Conservation (phyloP, 1,140 invertebrate species). For the Macrobrachium nipponense region DNA sequence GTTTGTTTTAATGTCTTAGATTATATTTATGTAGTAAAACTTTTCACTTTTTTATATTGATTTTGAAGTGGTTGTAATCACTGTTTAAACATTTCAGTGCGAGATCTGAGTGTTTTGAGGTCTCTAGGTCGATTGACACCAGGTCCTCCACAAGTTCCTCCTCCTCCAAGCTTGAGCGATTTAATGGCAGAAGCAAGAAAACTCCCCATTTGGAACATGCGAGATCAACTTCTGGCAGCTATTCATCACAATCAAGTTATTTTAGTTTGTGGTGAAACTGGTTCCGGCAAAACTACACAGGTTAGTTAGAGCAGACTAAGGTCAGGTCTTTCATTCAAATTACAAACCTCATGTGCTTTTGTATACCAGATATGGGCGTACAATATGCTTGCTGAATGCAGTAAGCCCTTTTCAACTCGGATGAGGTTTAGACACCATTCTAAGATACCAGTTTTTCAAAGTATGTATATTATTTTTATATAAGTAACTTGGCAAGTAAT, state of each 20-base stretch:
- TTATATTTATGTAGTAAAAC: no score
- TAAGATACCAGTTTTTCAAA: no score
- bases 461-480: no score
- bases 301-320: slow-evolving; percentile 64
- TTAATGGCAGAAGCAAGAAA: slow-evolving; percentile 73
- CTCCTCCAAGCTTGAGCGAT: slow-evolving; percentile 69
- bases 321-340: no score
- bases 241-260: slow-evolving; percentile 73
- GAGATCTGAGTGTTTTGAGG: slow-evolving; percentile 69
- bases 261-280: slow-evolving; percentile 81
- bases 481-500: no score
- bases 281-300: slow-evolving; percentile 93
- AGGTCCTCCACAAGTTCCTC: slow-evolving; percentile 76
- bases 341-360: no score
- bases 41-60: not conserved
- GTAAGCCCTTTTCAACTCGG: no score
- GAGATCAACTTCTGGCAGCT: slow-evolving; percentile 71
- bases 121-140: slow-evolving; percentile 76
- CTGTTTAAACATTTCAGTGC: slow-evolving; percentile 67
- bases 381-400: no score
- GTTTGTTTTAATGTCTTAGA: no score
- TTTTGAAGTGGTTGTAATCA: not conserved
- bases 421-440: no score
- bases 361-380: no score
- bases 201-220: slow-evolving; percentile 73